phyloP scores from a whole-genome alignment of 2,797 vertebrate species.

The Toxotes lorentzi region DNA sequence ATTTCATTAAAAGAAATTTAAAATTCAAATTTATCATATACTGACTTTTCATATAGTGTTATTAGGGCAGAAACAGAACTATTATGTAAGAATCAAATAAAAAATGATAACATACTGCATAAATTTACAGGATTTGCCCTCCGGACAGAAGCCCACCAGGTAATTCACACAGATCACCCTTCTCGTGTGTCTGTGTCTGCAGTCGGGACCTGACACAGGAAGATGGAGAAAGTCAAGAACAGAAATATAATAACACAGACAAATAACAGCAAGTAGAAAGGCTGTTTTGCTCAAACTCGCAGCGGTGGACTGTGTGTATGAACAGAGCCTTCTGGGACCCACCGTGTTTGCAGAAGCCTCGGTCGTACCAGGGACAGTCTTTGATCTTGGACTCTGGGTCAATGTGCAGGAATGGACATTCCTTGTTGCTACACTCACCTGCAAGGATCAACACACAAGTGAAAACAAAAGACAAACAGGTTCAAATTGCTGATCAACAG shows the following conservation, averaged over 20 bases:
- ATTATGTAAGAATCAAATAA: constrained; percentile 4
- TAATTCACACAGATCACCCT: constrained; percentile 99
- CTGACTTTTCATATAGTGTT: neutral
- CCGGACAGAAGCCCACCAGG: constrained; percentile 97
- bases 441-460: constrained; percentile 49
- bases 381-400: constrained; percentile 99
- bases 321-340: constrained; percentile 28
- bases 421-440: constrained; percentile 99
- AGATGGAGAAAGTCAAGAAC: neutral
- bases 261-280: neutral
- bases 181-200: constrained; percentile 96
- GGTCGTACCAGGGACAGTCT: constrained; percentile 99
- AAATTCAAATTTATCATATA: no score
- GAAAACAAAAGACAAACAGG: neutral
- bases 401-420: constrained; percentile 98
- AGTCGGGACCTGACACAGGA: constrained; percentile 91
- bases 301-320: neutral
- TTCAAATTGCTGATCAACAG: neutral
- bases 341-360: constrained; percentile 99
- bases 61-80: neutral
- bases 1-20: no score
- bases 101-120: constrained; percentile 93
- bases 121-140: constrained; percentile 98
- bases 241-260: neutral
- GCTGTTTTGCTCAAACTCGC: neutral